These are phyloP conservation scores for Psittacara wagleri DNA, from an alignment of 2,113 vertebrate species.

Conservation along the genomic window DNA sequence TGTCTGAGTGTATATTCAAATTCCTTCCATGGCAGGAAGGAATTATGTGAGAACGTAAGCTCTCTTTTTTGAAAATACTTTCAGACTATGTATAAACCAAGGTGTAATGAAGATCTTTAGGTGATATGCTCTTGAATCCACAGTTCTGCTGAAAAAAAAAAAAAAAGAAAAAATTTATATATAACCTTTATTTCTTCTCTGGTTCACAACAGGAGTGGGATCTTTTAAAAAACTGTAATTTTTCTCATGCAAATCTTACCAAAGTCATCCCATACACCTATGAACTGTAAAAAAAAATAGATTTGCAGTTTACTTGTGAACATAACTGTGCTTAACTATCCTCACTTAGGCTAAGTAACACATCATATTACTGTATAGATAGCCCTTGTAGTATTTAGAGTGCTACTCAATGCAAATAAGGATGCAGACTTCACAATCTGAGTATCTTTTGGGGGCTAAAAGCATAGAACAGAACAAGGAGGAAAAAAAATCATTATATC, in stretches of 20 bases:
- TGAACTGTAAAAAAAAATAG: background rate
- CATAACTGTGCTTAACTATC: background rate
- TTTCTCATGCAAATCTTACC: background rate
- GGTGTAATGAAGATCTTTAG: background rate
- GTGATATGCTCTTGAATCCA: background rate
- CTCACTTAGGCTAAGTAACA: background rate
- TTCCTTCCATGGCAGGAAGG: background rate
- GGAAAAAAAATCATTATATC: background rate
- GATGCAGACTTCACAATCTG: background rate
- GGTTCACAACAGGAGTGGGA: fast-evolving
- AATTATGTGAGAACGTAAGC: background rate
- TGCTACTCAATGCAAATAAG: background rate
- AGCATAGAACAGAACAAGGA: background rate
- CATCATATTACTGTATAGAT: background rate
- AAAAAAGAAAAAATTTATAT: background rate
- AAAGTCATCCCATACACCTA: background rate
- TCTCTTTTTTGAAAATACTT: background rate
- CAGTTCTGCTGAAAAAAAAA: background rate
- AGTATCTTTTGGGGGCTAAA: background rate
- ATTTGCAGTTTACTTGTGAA: background rate
- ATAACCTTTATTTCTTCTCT: background rate
- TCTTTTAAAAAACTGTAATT: background rate
- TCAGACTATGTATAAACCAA: background rate
- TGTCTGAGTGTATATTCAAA: background rate
- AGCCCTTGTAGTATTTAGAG: background rate